Percentiles rank a stretch among this genome's conserved stretches.
Evolutionary conservation across 2,888 invertebrate species (phyloP).

Genomic region (Caenorhabditis macrosperma): DNA sequence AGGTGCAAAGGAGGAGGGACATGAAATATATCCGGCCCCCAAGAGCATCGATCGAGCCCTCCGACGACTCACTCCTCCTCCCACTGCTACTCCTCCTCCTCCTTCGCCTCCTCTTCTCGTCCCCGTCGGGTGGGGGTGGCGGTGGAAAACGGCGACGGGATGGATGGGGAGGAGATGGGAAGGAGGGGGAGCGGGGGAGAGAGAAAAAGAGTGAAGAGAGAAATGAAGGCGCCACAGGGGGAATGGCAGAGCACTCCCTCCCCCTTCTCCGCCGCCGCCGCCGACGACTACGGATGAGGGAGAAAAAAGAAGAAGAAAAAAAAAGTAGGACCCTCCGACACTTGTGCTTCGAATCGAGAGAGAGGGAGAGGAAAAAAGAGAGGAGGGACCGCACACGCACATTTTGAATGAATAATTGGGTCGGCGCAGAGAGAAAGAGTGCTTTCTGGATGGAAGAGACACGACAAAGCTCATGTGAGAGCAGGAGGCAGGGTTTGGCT

Average conservation of each 20-base stretch:
- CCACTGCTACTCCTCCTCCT: not conserved
- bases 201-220: not conserved
- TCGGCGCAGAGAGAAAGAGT: constrained; percentile 3
- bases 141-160: not conserved
- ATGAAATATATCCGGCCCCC: constrained; percentile 1
- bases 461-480: constrained; percentile 2
- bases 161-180: not conserved
- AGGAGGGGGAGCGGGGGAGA: not conserved
- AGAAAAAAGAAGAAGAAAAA: not conserved
- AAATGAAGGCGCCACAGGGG: not conserved
- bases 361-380: not conserved
- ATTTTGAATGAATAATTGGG: constrained; percentile 49
- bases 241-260: not conserved
- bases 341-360: not conserved
- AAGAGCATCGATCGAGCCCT: constrained; percentile 7
- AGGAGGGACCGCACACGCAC: constrained; percentile 18
- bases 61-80: not conserved
- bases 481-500: not conserved
- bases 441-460: not conserved
- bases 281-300: constrained; percentile 1
- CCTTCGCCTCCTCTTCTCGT: constrained; percentile 1
- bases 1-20: not conserved
- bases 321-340: constrained; percentile 2
- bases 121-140: constrained; percentile 14
- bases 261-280: not conserved